Conservation (phyloP, 92 coral and sea anemone species). For the Palythoa grandis region DNA sequence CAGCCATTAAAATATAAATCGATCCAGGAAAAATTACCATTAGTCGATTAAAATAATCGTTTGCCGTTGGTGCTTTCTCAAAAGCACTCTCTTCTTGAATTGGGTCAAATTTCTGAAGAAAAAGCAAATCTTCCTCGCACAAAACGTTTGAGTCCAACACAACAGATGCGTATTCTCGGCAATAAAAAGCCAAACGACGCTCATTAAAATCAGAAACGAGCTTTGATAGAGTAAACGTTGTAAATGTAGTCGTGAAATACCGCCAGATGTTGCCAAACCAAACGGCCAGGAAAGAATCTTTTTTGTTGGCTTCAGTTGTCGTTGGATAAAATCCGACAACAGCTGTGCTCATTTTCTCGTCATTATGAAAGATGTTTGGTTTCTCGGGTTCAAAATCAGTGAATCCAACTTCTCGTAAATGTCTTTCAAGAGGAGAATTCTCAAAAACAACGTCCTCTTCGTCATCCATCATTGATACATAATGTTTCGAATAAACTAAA, state of each 20-base stretch:
- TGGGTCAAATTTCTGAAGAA: constrained; percentile 84
- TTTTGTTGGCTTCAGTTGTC: background rate
- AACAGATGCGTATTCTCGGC: constrained; percentile 55
- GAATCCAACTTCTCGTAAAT: constrained; percentile 85
- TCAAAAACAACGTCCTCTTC: constrained; percentile 87
- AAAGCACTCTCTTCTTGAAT: constrained; percentile 28
- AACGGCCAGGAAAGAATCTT: background rate
- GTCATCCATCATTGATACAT: constrained; percentile 46
- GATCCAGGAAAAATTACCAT: background rate
- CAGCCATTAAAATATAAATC: constrained; percentile 3
- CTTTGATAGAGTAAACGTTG: background rate
- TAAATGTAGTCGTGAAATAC: background rate
- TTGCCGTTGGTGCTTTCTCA: background rate
- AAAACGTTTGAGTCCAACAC: constrained; percentile 68
- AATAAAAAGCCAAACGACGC: constrained; percentile 40
- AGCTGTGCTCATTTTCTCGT: constrained; percentile 16
- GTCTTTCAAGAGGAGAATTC: constrained; percentile 92
- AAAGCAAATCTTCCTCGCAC: constrained; percentile 73
- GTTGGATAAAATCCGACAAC: background rate
- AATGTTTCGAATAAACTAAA: background rate
- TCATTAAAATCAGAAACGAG: background rate
- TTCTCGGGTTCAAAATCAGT: constrained; percentile 78
- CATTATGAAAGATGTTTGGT: background rate
- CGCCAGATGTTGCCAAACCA: constrained; percentile 8
- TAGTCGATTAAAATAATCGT: background rate